A percentile compares a stretch with the other conserved stretches of the same genome.
Evolutionary conservation across 2,113 vertebrate genomes (phyloP).

Genomic region (Prochilodus magdalenae): DNA sequence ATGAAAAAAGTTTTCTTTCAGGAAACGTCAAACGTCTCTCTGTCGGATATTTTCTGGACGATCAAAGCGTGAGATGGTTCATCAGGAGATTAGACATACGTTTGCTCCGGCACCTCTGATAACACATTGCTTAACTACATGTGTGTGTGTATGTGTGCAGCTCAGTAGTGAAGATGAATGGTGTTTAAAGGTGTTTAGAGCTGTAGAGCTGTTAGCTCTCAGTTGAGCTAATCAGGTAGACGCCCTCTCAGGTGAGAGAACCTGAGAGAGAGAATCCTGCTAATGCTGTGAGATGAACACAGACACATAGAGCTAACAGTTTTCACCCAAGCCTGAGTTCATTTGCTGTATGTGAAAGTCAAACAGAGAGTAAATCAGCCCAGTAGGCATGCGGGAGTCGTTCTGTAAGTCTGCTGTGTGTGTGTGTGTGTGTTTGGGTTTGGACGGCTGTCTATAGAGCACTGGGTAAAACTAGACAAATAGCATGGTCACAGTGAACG

Average conservation of each 20-base stretch:
- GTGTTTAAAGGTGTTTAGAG: constrained; percentile 74
- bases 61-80: constrained; percentile 36
- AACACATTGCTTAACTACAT: constrained; percentile 45
- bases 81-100: constrained; percentile 20
- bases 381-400: constrained; percentile 16
- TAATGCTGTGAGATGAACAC: constrained; percentile 33
- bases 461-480: constrained; percentile 12
- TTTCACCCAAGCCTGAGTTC: constrained; percentile 26
- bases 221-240: constrained; percentile 86
- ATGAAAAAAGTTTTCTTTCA: constrained; percentile 3
- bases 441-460: not conserved
- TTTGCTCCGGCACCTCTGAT: constrained; percentile 29
- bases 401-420: not conserved
- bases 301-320: constrained; percentile 21
- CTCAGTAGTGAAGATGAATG: constrained; percentile 63
- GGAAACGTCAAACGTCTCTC: not conserved
- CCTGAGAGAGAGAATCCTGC: constrained; percentile 34
- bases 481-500: constrained; percentile 21
- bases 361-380: constrained; percentile 33
- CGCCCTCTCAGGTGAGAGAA: constrained; percentile 80
- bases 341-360: constrained; percentile 37
- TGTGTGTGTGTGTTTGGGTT: constrained; percentile 17
- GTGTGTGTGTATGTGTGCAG: constrained; percentile 49
- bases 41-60: constrained; percentile 26
- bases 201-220: constrained; percentile 82